Evolutionary conservation across 2,888 invertebrate genomes (phyloP).

Genomic region (Argyresthia goedartella): DNA sequence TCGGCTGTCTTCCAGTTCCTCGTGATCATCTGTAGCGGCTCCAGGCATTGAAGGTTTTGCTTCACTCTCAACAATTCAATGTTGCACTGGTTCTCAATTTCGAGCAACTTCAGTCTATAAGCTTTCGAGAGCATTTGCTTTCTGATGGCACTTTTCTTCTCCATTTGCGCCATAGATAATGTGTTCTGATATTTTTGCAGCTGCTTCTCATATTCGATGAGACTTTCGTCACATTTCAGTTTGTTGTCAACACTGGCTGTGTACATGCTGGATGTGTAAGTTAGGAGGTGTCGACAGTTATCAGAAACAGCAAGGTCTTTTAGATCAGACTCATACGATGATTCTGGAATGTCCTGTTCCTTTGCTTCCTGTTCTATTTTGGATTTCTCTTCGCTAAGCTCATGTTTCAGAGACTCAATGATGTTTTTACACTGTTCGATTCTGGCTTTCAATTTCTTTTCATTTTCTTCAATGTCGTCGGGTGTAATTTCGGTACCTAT

Average conservation of each 20-base stretch:
- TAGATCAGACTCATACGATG: background rate
- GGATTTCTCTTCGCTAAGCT: constrained; percentile 46
- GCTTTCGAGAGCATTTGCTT: constrained; percentile 62
- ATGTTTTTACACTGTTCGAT: constrained; percentile 48
- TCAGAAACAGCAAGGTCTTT: background rate
- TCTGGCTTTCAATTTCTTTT: constrained; percentile 43
- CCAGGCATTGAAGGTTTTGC: constrained; percentile 56
- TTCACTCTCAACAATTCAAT: constrained; percentile 54
- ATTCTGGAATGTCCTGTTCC: background rate
- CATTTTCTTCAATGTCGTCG: constrained; percentile 36
- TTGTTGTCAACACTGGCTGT: constrained; percentile 39
- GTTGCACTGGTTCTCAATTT: constrained; percentile 63
- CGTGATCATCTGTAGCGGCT: constrained; percentile 51
- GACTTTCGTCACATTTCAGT: constrained; percentile 43
- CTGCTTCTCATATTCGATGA: constrained; percentile 59
- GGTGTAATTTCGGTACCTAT: constrained; percentile 19
- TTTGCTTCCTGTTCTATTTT: constrained; percentile 33
- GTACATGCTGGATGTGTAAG: constrained; percentile 22
- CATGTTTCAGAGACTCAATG: constrained; percentile 48
- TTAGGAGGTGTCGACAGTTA: background rate
- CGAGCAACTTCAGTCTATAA: constrained; percentile 49
- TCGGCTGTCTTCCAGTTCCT: constrained; percentile 42
- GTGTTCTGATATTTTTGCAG: constrained; percentile 56
- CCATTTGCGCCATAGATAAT: constrained; percentile 52
- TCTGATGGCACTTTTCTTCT: constrained; percentile 57